These are phyloP conservation scores for Proteles cristata DNA, from an alignment of 2,113 vertebrate species.

Conservation along the genomic window DNA sequence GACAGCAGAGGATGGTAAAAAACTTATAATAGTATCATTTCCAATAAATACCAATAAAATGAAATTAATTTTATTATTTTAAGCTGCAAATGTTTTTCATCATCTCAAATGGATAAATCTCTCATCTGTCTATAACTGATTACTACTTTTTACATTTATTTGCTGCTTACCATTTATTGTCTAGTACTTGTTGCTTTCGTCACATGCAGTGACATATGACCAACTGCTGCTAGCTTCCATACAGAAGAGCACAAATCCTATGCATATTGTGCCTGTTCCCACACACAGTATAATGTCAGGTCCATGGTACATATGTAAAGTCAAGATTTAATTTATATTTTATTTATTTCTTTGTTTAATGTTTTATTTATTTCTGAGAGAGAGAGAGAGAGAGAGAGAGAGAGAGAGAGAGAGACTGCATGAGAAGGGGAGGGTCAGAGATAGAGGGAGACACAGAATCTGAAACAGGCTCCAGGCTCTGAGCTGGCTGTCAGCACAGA, in stretches of 20 bases:
- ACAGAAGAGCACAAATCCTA: background rate
- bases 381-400: too few species aligned
- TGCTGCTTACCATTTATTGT: background rate
- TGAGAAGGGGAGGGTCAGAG: too few species aligned
- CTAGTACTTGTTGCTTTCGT: background rate
- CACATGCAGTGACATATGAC: background rate
- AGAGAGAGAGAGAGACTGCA: too few species aligned
- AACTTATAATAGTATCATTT: background rate
- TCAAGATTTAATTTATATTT: background rate
- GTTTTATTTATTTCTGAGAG: too few species aligned
- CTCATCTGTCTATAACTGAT: background rate
- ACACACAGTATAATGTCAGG: background rate
- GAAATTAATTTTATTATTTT: background rate
- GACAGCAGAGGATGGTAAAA: background rate
- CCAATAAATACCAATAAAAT: background rate
- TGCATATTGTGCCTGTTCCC: accelerated
- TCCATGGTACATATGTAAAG: background rate
- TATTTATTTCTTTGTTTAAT: too few species aligned
- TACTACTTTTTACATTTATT: background rate
- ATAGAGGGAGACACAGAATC: too few species aligned
- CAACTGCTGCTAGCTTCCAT: accelerated
- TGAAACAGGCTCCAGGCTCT: too few species aligned
- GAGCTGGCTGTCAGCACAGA: too few species aligned
- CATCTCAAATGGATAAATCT: background rate
- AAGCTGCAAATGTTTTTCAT: background rate